Base-by-base conservation (phyloP, 2,888 invertebrate genomes). In the Odontothrips loti region DNA sequence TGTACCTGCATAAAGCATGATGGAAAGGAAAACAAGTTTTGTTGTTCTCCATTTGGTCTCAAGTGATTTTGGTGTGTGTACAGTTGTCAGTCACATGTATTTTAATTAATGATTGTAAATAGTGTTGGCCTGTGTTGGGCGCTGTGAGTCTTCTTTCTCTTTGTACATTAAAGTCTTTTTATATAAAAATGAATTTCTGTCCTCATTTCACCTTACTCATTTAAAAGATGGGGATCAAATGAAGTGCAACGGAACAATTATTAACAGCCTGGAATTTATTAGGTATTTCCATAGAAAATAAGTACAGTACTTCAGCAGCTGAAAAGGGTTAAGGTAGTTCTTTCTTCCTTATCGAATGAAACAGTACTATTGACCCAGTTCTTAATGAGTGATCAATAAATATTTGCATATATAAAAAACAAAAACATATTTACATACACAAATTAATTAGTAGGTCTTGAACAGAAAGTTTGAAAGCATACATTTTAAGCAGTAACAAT, bases 361-460 rank as follows among this genome's bases (percentile, higher is more conserved):
- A 58, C 58, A 75, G 68, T 75, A 75, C 12, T 75, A 75, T 75
- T 82, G 82, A 82, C 82, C 83, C 82, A 82, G 82, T 79, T 82
- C 81, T n/a, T 82, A 82, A 78, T 81, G 79, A 82, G 82, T 83
- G 82, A 82, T 82, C 82, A 82, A 80, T 82, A 80, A 82, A 82
- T 82, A 81, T 82, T 81, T 82, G 68, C 68, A 80, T 80, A 48
- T 63, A 80, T 80, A 80, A 82, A 83, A 83, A 82, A 83, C 82
- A 83, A 82, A 82, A 75, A 75, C 68, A 82, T 83, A 83, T 83
- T 81, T 83, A 83, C 83, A 82, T 58, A 81, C 27, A 75, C 68
- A 75, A 75, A 75, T 75, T 75, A 75, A 75, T 75, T 75, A 75
- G 68, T 27, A 75, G 68, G 68, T 75, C 68, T 75, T 10, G 27